phyloP scores from a whole-genome alignment of 2,113 vertebrate genomes.

The Callipepla squamata region DNA sequence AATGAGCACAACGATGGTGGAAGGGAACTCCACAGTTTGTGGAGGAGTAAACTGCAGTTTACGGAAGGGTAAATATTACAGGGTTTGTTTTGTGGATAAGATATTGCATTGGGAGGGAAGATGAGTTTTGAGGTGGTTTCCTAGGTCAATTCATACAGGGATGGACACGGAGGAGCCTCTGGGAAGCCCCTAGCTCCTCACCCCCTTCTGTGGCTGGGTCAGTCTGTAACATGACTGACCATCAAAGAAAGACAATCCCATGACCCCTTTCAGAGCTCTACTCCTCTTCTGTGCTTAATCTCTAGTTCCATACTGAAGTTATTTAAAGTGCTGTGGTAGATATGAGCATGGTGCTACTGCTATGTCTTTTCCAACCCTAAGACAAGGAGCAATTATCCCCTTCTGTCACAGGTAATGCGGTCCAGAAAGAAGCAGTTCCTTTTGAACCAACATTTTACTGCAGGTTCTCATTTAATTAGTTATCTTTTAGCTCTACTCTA shows the following conservation, averaged over 20 bases:
- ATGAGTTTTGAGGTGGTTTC: neutral
- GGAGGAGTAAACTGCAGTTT: neutral
- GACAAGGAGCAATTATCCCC: neutral
- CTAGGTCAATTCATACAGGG: neutral
- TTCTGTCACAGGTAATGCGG: neutral
- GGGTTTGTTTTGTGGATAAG: neutral
- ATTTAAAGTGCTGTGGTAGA: neutral
- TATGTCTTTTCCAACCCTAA: neutral
- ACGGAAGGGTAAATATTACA: neutral
- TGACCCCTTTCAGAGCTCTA: neutral
- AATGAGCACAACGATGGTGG: accelerated
- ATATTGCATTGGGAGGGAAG: neutral
- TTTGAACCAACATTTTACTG: neutral
- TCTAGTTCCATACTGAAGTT: neutral
- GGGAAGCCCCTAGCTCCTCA: neutral
- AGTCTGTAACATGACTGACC: neutral
- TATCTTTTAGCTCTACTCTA: neutral
- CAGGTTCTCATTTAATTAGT: neutral
- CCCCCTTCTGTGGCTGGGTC: neutral
- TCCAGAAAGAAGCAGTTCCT: neutral
- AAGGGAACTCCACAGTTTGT: neutral
- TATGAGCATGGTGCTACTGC: accelerated
- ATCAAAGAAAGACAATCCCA: neutral
- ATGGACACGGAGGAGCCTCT: neutral
- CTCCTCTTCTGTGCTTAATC: neutral